These are phyloP conservation scores for Bostrychus sinensis DNA, from an alignment of 2,113 vertebrate species.

Conservation along the genomic window DNA sequence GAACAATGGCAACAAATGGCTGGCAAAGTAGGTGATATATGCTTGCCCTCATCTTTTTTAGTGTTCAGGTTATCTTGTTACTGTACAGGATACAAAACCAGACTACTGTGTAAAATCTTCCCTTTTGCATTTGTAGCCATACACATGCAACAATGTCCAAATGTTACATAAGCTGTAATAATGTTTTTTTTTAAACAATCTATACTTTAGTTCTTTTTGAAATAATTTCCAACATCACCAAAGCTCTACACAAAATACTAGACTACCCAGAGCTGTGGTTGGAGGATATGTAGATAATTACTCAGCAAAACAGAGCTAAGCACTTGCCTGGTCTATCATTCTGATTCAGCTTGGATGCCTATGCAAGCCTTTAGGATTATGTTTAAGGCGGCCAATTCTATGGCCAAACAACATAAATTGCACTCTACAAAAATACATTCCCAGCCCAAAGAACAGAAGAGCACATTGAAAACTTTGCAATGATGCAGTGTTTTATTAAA, in stretches of 20 bases:
- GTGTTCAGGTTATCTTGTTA: too few species aligned
- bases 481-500: conserved; percentile 33
- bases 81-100: too few species aligned
- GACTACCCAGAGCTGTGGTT: conserved; percentile 44
- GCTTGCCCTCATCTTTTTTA: too few species aligned
- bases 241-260: conserved; percentile 51
- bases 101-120: too few species aligned
- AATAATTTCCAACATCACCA: conserved; percentile 48
- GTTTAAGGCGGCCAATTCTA: neutral
- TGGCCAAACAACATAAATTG: conserved; percentile 35
- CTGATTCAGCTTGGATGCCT: conserved; percentile 12
- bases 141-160: too few species aligned
- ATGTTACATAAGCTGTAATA: too few species aligned
- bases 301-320: conserved; percentile 32
- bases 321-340: conserved; percentile 29
- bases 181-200: too few species aligned
- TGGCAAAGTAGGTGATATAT: too few species aligned
- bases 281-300: conserved; percentile 33
- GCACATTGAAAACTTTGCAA: conserved; percentile 14
- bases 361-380: neutral
- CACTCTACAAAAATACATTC: conserved; percentile 42
- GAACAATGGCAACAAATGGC: too few species aligned
- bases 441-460: conserved; percentile 8
- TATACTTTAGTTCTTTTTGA: too few species aligned
- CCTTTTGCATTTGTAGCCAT: too few species aligned